phyloP scores from a whole-genome alignment of 2,888 invertebrate species.

The Cepaea hortensis region DNA sequence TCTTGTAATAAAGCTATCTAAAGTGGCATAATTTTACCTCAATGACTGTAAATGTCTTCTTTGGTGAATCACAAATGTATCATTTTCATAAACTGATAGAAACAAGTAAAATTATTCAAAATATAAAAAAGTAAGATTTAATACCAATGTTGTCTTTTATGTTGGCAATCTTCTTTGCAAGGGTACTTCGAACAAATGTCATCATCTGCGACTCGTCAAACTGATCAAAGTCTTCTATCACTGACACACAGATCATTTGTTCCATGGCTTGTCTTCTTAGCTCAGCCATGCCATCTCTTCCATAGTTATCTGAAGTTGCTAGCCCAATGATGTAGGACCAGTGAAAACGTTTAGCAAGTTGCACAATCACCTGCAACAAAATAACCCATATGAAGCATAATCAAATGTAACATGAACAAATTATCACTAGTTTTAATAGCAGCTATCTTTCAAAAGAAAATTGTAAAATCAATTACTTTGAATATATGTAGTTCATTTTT shows the following conservation, averaged over 20 bases:
- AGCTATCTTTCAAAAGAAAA: not conserved
- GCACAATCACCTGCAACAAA: conserved; percentile 43
- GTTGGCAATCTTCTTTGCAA: not conserved
- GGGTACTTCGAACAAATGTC: conserved; percentile 11
- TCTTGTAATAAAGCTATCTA: no score
- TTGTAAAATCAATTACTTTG: not conserved
- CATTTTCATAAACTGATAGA: no score
- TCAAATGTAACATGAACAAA: not conserved
- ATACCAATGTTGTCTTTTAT: conserved; percentile 12
- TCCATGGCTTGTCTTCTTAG: conserved; percentile 9
- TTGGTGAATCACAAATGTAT: no score
- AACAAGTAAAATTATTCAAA: no score
- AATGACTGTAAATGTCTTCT: no score
- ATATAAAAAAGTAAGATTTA: not conserved
- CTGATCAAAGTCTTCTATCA: not conserved
- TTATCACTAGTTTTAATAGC: not conserved
- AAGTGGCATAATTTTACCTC: no score
- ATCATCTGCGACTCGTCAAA: not conserved
- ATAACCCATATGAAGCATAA: not conserved
- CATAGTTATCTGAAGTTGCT: conserved; percentile 62
- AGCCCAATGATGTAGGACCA: conserved; percentile 66
- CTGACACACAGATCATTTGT: conserved; percentile 29
- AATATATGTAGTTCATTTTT: no score
- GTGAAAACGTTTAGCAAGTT: conserved; percentile 55
- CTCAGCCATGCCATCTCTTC: conserved; percentile 49